Evolutionary conservation across 2,113 vertebrate species (phyloP).

Genomic region (Mastomys natalensis): DNA sequence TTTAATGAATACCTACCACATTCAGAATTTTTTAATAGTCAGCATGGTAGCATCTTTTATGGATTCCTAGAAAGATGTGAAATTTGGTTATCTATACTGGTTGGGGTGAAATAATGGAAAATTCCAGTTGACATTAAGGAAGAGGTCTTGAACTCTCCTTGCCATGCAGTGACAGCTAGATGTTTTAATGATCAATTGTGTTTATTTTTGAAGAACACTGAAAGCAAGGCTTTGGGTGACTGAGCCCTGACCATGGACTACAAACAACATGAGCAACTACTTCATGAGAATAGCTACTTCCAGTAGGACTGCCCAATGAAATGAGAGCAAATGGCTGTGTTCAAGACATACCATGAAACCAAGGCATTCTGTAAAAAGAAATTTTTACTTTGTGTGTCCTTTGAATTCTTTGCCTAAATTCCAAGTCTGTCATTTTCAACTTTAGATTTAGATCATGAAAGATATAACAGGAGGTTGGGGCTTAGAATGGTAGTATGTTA

Average conservation of each 20-base stretch:
- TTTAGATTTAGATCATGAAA: conserved; percentile 53
- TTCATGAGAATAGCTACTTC: conserved; percentile 11
- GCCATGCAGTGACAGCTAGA: neutral
- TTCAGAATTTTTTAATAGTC: conserved; percentile 44
- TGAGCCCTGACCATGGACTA: neutral
- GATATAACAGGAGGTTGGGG: neutral
- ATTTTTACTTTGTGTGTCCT: conserved; percentile 17
- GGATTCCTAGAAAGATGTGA: neutral
- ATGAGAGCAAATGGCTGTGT: conserved; percentile 2
- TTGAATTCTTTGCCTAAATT: conserved; percentile 56
- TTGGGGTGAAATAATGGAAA: conserved; percentile 28
- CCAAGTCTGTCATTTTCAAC: conserved; percentile 48
- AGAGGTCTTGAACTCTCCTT: neutral
- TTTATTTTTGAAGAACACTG: conserved; percentile 28
- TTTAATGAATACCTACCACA: conserved; percentile 43
- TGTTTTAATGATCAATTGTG: conserved; percentile 31
- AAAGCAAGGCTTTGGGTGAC: conserved; percentile 32
- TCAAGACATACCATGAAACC: conserved; percentile 47
- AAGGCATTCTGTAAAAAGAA: conserved; percentile 48
- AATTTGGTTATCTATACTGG: conserved; percentile 40
- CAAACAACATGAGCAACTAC: conserved; percentile 25
- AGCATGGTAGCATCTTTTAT: conserved; percentile 7
- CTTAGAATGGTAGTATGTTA: conserved; percentile 5
- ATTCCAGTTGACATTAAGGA: conserved; percentile 18
- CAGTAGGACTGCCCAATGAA: neutral